phyloP scores from a whole-genome alignment of 1,140 invertebrate genomes.

The Helicoverpa armigera region DNA sequence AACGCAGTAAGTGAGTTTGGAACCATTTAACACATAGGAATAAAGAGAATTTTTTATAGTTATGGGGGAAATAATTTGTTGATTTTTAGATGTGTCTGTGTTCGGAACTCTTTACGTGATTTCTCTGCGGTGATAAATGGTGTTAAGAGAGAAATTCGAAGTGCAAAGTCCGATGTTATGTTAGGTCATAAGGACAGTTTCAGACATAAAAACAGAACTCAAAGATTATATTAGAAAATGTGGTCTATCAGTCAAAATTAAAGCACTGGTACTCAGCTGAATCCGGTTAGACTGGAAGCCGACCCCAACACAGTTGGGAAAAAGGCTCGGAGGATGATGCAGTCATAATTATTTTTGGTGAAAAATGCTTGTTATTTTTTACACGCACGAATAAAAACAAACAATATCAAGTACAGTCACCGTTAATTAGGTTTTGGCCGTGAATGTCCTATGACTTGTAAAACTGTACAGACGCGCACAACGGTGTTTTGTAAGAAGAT shows the following conservation, averaged over 20 bases:
- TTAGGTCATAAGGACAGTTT: no score
- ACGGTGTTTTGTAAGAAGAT: background rate
- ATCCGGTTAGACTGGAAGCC: no score
- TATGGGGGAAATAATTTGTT: background rate
- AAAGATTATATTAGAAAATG: no score
- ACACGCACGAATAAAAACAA: no score
- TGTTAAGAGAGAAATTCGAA: background rate
- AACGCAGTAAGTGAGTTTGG: slow-evolving; percentile 6
- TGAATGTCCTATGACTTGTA: background rate
- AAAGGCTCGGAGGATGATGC: no score
- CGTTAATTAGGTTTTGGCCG: background rate
- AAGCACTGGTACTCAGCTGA: no score
- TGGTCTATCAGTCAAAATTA: no score
- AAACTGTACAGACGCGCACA: background rate
- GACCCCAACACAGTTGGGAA: no score
- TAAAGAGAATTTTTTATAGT: background rate
- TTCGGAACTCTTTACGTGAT: background rate
- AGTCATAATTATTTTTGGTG: no score
- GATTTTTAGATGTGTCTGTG: background rate
- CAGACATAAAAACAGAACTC: background rate
- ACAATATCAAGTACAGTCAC: slow-evolving; percentile 4
- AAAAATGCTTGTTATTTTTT: no score
- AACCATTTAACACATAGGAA: no score
- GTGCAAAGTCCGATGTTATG: background rate
- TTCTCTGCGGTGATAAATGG: background rate